Conservation (phyloP, 2,888 invertebrate genomes). For the Neria commutata region DNA sequence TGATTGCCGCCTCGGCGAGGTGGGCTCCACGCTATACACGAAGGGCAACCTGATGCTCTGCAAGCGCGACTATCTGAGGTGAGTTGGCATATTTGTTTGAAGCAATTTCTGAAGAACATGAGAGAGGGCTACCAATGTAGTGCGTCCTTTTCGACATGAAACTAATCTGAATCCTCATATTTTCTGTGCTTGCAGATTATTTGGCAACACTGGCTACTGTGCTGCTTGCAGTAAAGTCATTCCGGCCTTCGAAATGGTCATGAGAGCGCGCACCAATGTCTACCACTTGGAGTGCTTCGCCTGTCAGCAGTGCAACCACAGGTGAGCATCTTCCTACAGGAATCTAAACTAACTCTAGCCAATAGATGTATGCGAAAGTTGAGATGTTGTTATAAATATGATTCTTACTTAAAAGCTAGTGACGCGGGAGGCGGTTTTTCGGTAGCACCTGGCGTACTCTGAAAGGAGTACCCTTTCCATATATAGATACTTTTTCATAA, state of each 20-base stretch:
- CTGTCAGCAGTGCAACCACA: conserved; percentile 97
- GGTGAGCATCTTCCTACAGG: conserved; percentile 78
- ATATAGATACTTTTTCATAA: too few relatives aligned
- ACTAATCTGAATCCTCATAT: too few relatives aligned
- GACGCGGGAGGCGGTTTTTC: too few relatives aligned
- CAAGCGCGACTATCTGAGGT: conserved; percentile 95
- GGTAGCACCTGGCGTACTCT: too few relatives aligned
- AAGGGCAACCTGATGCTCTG: conserved; percentile 95
- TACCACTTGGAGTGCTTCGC: conserved; percentile 98
- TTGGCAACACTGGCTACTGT: conserved; percentile 95
- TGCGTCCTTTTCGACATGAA: neutral
- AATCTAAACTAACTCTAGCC: too few relatives aligned
- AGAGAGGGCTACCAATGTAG: neutral
- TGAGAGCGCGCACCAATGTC: conserved; percentile 95
- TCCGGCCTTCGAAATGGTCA: conserved; percentile 99
- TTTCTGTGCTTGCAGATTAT: conserved; percentile 69
- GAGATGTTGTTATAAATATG: too few relatives aligned
- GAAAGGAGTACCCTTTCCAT: too few relatives aligned
- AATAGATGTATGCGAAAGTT: too few relatives aligned
- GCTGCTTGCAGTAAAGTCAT: conserved; percentile 97
- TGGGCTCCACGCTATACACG: conserved; percentile 93
- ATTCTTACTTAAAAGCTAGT: too few relatives aligned
- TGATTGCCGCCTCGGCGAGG: conserved; percentile 94
- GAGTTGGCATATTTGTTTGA: too few relatives aligned
- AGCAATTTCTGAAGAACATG: neutral